Percentiles rank a stretch among this genome's conserved stretches.
These are phyloP conservation scores for Spinus olivaceus DNA, from an alignment of 2,797 vertebrate species.

Conservation along the genomic window DNA sequence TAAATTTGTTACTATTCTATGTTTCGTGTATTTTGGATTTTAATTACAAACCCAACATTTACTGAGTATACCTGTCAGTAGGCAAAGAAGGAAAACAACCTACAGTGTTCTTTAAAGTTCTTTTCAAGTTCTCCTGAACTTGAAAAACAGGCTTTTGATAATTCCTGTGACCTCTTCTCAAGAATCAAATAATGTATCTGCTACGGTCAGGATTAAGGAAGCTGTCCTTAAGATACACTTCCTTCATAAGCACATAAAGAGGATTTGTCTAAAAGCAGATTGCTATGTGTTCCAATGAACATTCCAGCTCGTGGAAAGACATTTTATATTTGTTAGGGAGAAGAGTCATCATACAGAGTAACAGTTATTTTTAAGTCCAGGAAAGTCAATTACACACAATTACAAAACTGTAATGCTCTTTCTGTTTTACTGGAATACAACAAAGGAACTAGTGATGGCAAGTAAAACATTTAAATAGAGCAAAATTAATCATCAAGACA, in stretches of 20 bases:
- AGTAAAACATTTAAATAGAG: background rate
- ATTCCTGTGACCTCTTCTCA: constrained; percentile 17
- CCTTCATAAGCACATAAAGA: background rate
- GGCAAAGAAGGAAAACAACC: background rate
- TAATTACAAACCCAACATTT: background rate
- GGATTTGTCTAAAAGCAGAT: constrained; percentile 32
- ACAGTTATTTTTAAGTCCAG: background rate
- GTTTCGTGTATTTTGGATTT: background rate
- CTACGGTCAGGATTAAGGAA: constrained; percentile 24
- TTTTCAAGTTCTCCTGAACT: background rate
- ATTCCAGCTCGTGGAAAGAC: background rate
- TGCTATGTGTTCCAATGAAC: background rate
- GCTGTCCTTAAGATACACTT: constrained; percentile 10
- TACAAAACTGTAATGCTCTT: background rate
- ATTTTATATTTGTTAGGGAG: background rate
- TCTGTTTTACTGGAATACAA: background rate
- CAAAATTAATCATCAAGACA: background rate
- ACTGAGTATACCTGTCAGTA: background rate
- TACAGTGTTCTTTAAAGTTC: background rate
- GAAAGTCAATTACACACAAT: background rate
- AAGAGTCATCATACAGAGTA: background rate
- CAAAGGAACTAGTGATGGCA: background rate
- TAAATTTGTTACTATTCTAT: background rate
- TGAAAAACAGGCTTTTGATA: background rate
- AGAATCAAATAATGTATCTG: background rate